A percentile compares a stretch with the other conserved stretches of the same genome.
Evolutionary conservation across 2,888 invertebrate genomes (phyloP).

Genomic region (Willowsia nigromaculata): DNA sequence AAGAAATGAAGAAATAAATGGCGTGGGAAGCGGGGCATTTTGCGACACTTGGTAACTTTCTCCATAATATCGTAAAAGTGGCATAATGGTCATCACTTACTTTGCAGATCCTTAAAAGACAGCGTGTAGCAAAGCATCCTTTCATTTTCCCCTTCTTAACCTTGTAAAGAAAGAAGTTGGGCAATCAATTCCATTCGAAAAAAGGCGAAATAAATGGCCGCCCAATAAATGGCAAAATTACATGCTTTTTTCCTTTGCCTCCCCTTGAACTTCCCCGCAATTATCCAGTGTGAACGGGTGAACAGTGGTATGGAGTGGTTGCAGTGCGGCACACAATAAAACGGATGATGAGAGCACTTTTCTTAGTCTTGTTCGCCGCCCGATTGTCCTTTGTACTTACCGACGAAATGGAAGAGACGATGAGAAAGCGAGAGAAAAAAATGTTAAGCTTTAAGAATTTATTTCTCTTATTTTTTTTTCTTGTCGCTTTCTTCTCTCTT

Average conservation of each 20-base stretch:
- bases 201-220: conserved; percentile 30
- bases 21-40: background rate
- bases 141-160: conserved; percentile 3
- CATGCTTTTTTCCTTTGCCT: conserved; percentile 10
- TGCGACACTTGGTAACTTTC: background rate
- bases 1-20: background rate
- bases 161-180: conserved; percentile 18
- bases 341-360: conserved; percentile 35
- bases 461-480: background rate
- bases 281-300: background rate
- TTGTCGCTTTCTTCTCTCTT: background rate
- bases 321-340: conserved; percentile 19
- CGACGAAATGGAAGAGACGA: background rate
- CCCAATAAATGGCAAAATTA: conserved; percentile 33
- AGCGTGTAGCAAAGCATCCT: background rate
- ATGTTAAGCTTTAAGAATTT: conserved; percentile 30
- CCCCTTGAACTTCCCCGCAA: conserved; percentile 30
- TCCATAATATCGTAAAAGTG: background rate
- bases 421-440: background rate
- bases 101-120: background rate
- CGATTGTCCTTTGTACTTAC: conserved; percentile 16
- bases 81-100: background rate
- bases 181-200: conserved; percentile 30
- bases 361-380: conserved; percentile 5
- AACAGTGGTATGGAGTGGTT: background rate